phyloP scores from a whole-genome alignment of 2,888 invertebrate species.

The Gymnoscelis rufifasciata region DNA sequence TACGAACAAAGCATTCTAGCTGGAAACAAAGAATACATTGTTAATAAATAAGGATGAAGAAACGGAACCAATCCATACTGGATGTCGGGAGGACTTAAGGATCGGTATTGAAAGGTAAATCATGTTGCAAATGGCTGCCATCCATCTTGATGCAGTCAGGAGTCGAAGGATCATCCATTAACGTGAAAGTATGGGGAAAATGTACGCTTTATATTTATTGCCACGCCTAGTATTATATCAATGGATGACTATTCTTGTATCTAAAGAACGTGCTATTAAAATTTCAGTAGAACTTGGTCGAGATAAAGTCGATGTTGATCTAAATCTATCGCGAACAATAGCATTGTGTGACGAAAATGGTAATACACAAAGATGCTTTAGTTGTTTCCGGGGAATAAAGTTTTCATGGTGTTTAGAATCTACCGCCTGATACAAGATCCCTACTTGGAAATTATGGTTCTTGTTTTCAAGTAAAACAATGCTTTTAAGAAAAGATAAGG shows the following conservation, averaged over 20 bases:
- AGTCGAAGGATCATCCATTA: slow-evolving; percentile 44
- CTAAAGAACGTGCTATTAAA: neutral
- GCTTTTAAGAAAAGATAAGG: slow-evolving; percentile 2
- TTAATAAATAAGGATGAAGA: slow-evolving; percentile 10
- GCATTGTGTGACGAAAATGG: slow-evolving; percentile 11
- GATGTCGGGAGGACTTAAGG: slow-evolving; percentile 21
- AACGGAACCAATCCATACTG: slow-evolving; percentile 15
- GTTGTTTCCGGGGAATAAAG: slow-evolving; percentile 1
- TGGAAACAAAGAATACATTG: slow-evolving; percentile 14
- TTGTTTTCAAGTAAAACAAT: slow-evolving; percentile 2
- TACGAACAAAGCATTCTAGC: slow-evolving; percentile 2
- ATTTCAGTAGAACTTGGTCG: neutral
- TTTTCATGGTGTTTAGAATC: neutral
- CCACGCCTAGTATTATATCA: slow-evolving; percentile 13
- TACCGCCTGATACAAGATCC: slow-evolving; percentile 1
- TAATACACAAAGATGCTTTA: neutral
- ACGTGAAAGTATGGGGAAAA: slow-evolving; percentile 39
- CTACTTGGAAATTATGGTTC: neutral
- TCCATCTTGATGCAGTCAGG: slow-evolving; percentile 48
- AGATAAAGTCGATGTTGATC: neutral
- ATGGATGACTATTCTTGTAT: slow-evolving; percentile 12
- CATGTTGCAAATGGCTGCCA: slow-evolving; percentile 43
- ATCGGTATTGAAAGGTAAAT: slow-evolving; percentile 33
- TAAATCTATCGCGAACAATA: slow-evolving; percentile 5
- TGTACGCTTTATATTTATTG: slow-evolving; percentile 35